Evolutionary conservation across 1,140 invertebrate species (phyloP).

Genomic region (Bombus breviceps): DNA sequence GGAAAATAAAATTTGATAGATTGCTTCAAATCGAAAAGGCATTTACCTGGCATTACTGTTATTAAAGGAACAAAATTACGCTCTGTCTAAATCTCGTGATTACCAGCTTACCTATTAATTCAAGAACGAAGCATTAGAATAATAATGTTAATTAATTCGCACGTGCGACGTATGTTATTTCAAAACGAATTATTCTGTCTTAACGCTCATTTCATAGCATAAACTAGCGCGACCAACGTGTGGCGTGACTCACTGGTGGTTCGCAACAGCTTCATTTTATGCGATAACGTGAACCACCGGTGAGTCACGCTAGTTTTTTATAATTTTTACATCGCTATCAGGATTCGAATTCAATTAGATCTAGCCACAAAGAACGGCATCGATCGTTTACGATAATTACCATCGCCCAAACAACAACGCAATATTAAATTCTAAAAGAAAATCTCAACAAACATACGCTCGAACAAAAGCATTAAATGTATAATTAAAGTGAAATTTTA

Average conservation of each 20-base stretch:
- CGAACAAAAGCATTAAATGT: not conserved
- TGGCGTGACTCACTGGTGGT: slow-evolving; percentile 18
- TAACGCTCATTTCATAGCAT: slow-evolving; percentile 1
- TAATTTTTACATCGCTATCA: not conserved
- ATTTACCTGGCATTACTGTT: not conserved
- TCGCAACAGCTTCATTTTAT: slow-evolving; percentile 3
- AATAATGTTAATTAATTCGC: not conserved
- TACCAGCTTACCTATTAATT: not conserved
- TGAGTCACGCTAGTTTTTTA: slow-evolving; percentile 29
- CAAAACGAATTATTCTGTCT: not conserved
- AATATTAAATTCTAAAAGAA: not conserved
- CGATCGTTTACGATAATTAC: not conserved
- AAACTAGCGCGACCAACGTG: not conserved
- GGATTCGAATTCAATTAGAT: slow-evolving; percentile 18
- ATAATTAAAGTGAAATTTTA: not conserved
- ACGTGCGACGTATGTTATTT: not conserved
- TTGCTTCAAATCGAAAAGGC: no score
- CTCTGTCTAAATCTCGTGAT: not conserved
- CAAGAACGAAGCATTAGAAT: not conserved
- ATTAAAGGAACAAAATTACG: not conserved
- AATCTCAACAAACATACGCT: not conserved
- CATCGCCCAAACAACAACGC: not conserved
- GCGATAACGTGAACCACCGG: not conserved
- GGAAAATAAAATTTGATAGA: no score
- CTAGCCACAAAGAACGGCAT: not conserved